Conservation (phyloP, 2,113 vertebrate genomes). For the Oophaga pumilio region DNA sequence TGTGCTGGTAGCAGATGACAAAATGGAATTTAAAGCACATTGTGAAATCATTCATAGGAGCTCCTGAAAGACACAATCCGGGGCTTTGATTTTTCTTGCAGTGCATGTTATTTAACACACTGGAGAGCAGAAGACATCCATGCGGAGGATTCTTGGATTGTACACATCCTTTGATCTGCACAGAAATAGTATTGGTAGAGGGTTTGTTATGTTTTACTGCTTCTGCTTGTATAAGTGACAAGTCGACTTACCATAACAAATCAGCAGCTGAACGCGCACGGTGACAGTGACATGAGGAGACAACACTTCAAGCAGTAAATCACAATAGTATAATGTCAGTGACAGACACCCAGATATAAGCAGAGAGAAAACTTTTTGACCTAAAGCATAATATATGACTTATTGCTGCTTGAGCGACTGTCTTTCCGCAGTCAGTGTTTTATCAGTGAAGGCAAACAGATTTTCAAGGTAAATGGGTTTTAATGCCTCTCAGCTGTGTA, state of each 20-base stretch:
- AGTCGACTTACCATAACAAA: constrained; percentile 63
- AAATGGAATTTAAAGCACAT: constrained; percentile 16
- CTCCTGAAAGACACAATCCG: background rate
- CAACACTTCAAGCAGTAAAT: constrained; percentile 61
- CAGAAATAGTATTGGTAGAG: constrained; percentile 48
- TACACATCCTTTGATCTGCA: constrained; percentile 39
- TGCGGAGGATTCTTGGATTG: constrained; percentile 11
- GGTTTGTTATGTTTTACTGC: constrained; percentile 63
- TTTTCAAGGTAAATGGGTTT: constrained; percentile 14
- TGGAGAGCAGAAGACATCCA: background rate
- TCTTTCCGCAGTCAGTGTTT: constrained; percentile 23
- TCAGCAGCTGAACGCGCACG: constrained; percentile 62
- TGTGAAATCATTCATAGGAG: constrained; percentile 3
- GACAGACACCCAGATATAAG: constrained; percentile 64
- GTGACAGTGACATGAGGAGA: constrained; percentile 63
- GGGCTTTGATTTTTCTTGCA: background rate
- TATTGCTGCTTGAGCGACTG: constrained; percentile 8
- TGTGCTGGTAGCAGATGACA: constrained; percentile 16
- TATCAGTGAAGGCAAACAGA: constrained; percentile 12
- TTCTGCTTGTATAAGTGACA: constrained; percentile 65
- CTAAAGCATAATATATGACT: constrained; percentile 58
- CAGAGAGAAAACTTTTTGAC: constrained; percentile 66
- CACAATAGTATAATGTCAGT: constrained; percentile 59
- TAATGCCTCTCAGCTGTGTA: background rate
- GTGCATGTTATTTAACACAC: background rate